These are phyloP conservation scores for Sander lucioperca DNA, from an alignment of 2,113 vertebrate species.

Conservation along the genomic window DNA sequence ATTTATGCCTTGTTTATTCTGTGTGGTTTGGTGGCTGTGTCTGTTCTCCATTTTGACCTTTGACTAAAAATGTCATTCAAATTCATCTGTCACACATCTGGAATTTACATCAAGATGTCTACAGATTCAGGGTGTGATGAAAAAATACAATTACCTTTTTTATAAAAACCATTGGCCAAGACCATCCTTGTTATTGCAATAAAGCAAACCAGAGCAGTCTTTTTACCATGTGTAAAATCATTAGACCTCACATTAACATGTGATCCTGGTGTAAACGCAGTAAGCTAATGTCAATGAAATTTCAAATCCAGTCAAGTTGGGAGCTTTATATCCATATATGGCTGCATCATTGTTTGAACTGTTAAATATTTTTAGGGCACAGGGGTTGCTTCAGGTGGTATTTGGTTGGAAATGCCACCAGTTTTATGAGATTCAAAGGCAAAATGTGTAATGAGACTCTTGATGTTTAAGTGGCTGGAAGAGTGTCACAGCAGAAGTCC, in stretches of 20 bases:
- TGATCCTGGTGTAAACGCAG: slow-evolving; percentile 18
- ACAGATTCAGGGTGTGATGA: slow-evolving; percentile 24
- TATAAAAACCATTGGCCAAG: not conserved
- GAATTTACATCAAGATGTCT: slow-evolving; percentile 15
- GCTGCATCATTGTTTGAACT: slow-evolving; percentile 19
- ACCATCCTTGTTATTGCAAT: slow-evolving; percentile 7
- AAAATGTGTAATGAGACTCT: not conserved
- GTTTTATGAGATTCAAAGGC: slow-evolving; percentile 9
- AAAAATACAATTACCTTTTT: not conserved
- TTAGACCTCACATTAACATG: not conserved
- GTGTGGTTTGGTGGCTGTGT: slow-evolving; percentile 44
- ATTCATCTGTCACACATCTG: not conserved
- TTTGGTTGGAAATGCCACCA: not conserved
- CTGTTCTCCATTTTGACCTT: slow-evolving; percentile 31
- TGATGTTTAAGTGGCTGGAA: slow-evolving; percentile 13
- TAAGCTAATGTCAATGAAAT: slow-evolving; percentile 19
- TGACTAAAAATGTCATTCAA: not conserved
- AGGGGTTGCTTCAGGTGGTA: not conserved
- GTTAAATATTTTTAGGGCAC: slow-evolving; percentile 17
- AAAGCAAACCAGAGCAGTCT: slow-evolving; percentile 11
- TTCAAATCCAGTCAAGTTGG: slow-evolving; percentile 1
- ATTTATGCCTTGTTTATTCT: slow-evolving; percentile 36
- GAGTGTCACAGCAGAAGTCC: not conserved
- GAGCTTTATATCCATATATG: not conserved
- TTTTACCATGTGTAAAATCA: slow-evolving; percentile 18